Percentiles rank a stretch among this genome's conserved stretches.
These are phyloP conservation scores for Pseudomyrmex dendroicus DNA, from an alignment of 1,140 invertebrate species.

Conservation along the genomic window DNA sequence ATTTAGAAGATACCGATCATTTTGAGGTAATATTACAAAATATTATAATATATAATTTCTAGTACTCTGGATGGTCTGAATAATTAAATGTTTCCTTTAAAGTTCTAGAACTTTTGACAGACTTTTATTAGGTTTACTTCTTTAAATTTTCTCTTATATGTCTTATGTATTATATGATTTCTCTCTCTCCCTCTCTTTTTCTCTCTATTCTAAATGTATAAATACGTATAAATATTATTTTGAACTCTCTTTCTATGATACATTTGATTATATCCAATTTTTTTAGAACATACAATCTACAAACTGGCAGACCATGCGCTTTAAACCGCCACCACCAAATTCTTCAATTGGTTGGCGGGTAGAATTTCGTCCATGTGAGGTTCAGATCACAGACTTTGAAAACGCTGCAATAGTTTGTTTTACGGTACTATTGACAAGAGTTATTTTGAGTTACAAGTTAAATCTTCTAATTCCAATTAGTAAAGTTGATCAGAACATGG, in stretches of 20 bases:
- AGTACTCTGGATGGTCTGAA: no score
- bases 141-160: no score
- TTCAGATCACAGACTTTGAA: constrained; percentile 99
- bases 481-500: constrained; percentile 99
- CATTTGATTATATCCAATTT: neutral
- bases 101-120: no score
- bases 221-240: no score
- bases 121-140: no score
- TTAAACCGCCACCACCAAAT: constrained; percentile 98
- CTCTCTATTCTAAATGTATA: no score
- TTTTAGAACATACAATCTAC: constrained; percentile 99
- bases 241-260: no score
- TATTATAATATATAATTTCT: constrained; percentile 42
- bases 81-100: no score
- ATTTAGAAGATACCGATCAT: constrained; percentile 97
- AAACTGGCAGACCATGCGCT: constrained; percentile 99
- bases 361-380: constrained; percentile 99
- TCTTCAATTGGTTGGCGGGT: constrained; percentile 99
- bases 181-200: no score
- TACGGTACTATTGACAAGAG: constrained; percentile 97
- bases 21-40: constrained; percentile 92
- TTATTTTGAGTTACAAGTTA: constrained; percentile 98
- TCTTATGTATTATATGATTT: no score
- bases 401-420: constrained; percentile 99
- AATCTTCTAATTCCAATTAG: constrained; percentile 99